These are phyloP conservation scores for Tragelaphus imberbis DNA, from an alignment of 2,113 vertebrate genomes.

Conservation along the genomic window DNA sequence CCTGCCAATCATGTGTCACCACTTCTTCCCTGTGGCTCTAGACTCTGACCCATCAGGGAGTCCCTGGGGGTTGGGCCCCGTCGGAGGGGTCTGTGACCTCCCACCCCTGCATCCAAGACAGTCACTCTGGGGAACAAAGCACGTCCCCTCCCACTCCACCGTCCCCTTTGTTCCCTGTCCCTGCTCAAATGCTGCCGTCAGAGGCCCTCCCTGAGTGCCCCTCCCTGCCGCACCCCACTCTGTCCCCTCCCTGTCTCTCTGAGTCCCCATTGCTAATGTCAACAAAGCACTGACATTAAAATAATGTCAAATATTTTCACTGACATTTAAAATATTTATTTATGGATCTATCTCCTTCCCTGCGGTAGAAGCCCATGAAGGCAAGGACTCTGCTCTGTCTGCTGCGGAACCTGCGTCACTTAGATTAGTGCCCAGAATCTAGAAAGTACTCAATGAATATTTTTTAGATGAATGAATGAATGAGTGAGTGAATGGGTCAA, in stretches of 20 bases:
- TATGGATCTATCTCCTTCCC: not conserved
- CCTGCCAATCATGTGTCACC: not conserved
- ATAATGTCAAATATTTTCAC: not conserved
- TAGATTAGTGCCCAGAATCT: not conserved
- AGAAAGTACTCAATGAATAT: not conserved
- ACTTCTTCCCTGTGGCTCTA: not conserved
- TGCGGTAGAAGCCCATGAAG: not conserved
- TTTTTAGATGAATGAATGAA: not conserved
- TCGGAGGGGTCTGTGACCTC: not conserved
- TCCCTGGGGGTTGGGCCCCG: accelerated
- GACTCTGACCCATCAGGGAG: not conserved
- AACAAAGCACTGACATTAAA: not conserved
- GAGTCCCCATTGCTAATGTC: not conserved
- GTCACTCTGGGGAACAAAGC: not conserved
- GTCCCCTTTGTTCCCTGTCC: not conserved
- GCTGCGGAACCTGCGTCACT: accelerated
- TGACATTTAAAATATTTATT: not conserved
- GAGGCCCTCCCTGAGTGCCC: not conserved
- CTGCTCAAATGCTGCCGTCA: not conserved
- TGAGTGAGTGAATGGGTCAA: not conserved
- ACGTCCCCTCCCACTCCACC: not conserved
- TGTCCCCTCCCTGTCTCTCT: not conserved
- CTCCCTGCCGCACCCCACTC: too few relatives aligned
- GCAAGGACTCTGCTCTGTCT: not conserved
- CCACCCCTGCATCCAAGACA: not conserved